A percentile compares a stretch with the other conserved stretches of the same genome.
Evolutionary conservation across 2,888 invertebrate species (phyloP).

Genomic region (Carpatolechia fugitivella): DNA sequence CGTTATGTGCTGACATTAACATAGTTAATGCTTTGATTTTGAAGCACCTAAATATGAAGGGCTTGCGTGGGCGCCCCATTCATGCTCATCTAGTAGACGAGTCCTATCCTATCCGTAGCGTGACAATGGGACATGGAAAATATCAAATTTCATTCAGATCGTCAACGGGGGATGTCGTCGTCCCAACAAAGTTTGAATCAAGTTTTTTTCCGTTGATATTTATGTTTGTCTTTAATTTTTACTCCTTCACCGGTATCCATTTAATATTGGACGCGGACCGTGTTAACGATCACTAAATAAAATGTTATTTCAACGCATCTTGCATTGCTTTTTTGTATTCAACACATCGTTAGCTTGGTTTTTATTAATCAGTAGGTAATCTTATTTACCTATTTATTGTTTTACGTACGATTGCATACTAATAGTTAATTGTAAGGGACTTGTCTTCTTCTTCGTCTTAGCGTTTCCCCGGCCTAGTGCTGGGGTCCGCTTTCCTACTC

Average conservation of each 20-base stretch:
- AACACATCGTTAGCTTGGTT: slow-evolving; percentile 68
- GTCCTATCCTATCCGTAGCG: slow-evolving; percentile 39
- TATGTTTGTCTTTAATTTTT: slow-evolving; percentile 77
- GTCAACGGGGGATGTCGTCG: slow-evolving; percentile 40
- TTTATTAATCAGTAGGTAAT: slow-evolving; percentile 57
- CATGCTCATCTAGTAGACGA: slow-evolving; percentile 58
- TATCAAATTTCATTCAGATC: slow-evolving; percentile 72
- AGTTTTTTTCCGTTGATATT: slow-evolving; percentile 67
- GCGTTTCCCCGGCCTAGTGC: no score
- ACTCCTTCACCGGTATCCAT: slow-evolving; percentile 69
- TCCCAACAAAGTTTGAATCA: slow-evolving; percentile 51
- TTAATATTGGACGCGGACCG: slow-evolving; percentile 69
- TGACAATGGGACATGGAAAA: slow-evolving; percentile 62
- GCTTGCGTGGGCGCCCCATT: slow-evolving; percentile 40
- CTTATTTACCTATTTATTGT: not conserved
- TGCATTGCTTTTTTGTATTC: slow-evolving; percentile 59
- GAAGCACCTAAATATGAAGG: slow-evolving; percentile 7
- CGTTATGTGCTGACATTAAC: slow-evolving; percentile 13
- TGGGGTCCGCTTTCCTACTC: no score
- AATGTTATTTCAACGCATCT: slow-evolving; percentile 73
- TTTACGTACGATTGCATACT: no score
- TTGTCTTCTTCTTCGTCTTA: no score
- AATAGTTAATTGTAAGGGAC: no score
- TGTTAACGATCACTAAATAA: slow-evolving; percentile 77
- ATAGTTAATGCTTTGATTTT: slow-evolving; percentile 6